Base-by-base conservation (phyloP, 1,140 invertebrate genomes). In the Yoshiicerus persimilis region DNA sequence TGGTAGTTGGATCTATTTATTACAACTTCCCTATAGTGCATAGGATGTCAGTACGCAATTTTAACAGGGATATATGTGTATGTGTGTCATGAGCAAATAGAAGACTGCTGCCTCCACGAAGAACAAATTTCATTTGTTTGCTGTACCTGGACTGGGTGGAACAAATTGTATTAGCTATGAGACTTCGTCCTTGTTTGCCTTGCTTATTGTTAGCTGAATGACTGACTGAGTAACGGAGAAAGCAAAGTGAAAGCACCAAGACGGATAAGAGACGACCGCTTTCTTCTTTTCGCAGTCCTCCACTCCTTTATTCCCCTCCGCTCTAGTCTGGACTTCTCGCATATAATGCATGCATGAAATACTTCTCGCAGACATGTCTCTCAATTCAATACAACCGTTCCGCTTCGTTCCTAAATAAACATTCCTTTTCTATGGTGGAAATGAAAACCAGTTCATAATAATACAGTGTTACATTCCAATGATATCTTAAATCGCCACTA, bases 51-150 rank as follows among this genome's bases (percentile, higher is more conserved):
- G 25, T 36, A 32, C n/a, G 36, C 34, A 80, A n/a, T 36, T 39
- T 36, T 30, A 80, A 32, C 77, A 36, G 13, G 77, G 77, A 80
- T 36, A 23, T 36, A 39, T 47, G 23, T 84, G 23, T 84, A 84
- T 84, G 80, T 84, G 23, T 77, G 36, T 39, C 41, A 41, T 39
- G 84, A 85, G 39, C 27, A 32, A 85, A 47, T 85, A 62, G 47
- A 47, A 56, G n/a, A 56, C 47, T n/a, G 34, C 84, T 27, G 84
- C 23, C 84, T 38, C 38, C 27, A 38, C 38, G 47, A 11, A 20
- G 84, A 85, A 38, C 38, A 85, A 85, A 85, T 85, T 85, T 85
- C 84, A 85, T 85, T 85, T 62, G 56, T 85, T 47, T 41, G 39
- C 84, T 23, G 84, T 70, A 70, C 64, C 64, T 70, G 64, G 64